Conservation (phyloP, 2,113 vertebrate genomes). For the Mormoops blainvillei region DNA sequence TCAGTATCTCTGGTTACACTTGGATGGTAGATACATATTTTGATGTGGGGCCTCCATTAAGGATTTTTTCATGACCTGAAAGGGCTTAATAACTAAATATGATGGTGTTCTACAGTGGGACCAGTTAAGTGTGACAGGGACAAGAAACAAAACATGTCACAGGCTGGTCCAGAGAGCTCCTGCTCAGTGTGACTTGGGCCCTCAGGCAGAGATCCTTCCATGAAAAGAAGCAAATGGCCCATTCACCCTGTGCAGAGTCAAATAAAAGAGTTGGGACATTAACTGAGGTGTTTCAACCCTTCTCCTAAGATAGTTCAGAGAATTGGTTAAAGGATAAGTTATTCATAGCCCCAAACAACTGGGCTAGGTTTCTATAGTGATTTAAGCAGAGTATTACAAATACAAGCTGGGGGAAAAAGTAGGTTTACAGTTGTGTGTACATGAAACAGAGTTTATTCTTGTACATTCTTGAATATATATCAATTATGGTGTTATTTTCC, state of each 20-base stretch:
- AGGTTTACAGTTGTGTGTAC: background rate
- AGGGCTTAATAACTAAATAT: background rate
- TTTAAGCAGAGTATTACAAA: background rate
- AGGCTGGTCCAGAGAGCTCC: background rate
- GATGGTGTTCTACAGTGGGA: background rate
- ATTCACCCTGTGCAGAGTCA: background rate
- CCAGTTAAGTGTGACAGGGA: background rate
- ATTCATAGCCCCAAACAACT: background rate
- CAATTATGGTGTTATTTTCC: background rate
- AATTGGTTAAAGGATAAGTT: background rate
- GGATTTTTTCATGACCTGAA: background rate
- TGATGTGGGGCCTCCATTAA: background rate
- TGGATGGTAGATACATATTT: background rate
- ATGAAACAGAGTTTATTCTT: background rate
- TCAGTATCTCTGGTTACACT: background rate
- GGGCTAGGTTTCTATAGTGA: background rate
- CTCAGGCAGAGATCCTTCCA: background rate
- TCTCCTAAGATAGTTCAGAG: background rate
- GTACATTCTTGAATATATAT: background rate
- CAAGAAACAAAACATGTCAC: background rate
- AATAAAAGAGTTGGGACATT: background rate
- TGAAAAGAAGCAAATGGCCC: background rate
- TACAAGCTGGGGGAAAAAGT: background rate
- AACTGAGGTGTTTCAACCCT: background rate
- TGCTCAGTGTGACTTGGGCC: background rate